These are phyloP conservation scores for Drosophila meridionalis DNA, from an alignment of 2,888 invertebrate genomes.

Conservation along the genomic window DNA sequence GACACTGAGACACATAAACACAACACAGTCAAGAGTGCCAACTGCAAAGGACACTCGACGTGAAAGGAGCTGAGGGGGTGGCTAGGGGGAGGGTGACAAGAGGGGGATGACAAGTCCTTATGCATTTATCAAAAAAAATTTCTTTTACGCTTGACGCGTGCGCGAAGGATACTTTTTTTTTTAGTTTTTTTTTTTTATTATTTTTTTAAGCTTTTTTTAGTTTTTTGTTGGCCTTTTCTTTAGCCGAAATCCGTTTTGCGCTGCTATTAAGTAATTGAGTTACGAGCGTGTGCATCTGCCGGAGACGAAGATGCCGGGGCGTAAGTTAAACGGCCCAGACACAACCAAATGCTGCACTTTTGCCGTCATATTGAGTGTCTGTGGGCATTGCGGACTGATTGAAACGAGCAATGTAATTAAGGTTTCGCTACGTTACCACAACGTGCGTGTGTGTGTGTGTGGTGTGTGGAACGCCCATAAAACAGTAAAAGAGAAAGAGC, in stretches of 20 bases:
- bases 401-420: constrained; percentile 57
- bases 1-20: constrained; percentile 49
- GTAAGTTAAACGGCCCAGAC: constrained; percentile 21
- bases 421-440: constrained; percentile 29
- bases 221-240: background rate
- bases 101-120: constrained; percentile 19
- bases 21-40: constrained; percentile 50
- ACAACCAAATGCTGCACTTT: constrained; percentile 36
- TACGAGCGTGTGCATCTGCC: constrained; percentile 38
- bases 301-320: constrained; percentile 1
- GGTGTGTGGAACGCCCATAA: constrained; percentile 43
- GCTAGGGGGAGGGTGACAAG: background rate
- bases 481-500: constrained; percentile 28
- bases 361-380: constrained; percentile 28
- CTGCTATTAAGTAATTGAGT: constrained; percentile 70
- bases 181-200: background rate
- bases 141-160: constrained; percentile 59
- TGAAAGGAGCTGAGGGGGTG: constrained; percentile 1
- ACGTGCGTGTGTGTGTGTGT: constrained; percentile 3
- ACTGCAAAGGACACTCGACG: constrained; percentile 27
- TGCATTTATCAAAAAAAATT: constrained; percentile 65
- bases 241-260: constrained; percentile 53
- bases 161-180: constrained; percentile 10
- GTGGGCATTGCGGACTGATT: constrained; percentile 43
- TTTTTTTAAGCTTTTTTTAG: background rate